phyloP scores from a whole-genome alignment of 2,797 vertebrate genomes.

The Rhabdomys pumilio region DNA sequence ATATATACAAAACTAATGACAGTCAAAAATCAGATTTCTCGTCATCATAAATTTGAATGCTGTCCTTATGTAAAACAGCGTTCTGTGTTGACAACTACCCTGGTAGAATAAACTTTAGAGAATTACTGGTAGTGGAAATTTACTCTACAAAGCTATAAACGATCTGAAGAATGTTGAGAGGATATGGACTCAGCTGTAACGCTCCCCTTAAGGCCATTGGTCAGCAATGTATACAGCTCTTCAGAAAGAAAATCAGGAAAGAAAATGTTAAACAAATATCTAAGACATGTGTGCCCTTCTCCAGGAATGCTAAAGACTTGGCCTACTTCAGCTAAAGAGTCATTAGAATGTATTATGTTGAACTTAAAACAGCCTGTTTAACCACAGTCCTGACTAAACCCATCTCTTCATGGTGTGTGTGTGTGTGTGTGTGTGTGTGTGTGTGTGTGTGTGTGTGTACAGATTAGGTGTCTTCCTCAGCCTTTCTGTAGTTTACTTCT shows the following conservation, averaged over 20 bases:
- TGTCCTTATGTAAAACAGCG: neutral
- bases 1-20: neutral
- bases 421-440: too few relatives aligned
- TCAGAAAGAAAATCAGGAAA: neutral
- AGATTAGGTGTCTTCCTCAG: neutral
- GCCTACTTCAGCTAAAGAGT: slow-evolving; percentile 12
- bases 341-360: slow-evolving; percentile 1
- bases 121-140: slow-evolving; percentile 52
- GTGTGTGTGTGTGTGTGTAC: neutral
- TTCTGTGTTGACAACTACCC: neutral
- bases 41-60: neutral
- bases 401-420: neutral
- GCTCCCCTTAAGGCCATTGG: neutral
- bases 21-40: neutral
- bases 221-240: slow-evolving; percentile 38
- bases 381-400: neutral
- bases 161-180: slow-evolving; percentile 28
- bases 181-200: neutral
- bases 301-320: neutral
- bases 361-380: neutral
- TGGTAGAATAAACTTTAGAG: slow-evolving; percentile 1
- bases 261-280: slow-evolving; percentile 74
- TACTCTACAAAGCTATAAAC: slow-evolving; percentile 65
- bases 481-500: neutral
- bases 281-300: slow-evolving; percentile 35